These are phyloP conservation scores for Nannoperca obscura DNA, from an alignment of 2,797 vertebrate species.

Conservation along the genomic window DNA sequence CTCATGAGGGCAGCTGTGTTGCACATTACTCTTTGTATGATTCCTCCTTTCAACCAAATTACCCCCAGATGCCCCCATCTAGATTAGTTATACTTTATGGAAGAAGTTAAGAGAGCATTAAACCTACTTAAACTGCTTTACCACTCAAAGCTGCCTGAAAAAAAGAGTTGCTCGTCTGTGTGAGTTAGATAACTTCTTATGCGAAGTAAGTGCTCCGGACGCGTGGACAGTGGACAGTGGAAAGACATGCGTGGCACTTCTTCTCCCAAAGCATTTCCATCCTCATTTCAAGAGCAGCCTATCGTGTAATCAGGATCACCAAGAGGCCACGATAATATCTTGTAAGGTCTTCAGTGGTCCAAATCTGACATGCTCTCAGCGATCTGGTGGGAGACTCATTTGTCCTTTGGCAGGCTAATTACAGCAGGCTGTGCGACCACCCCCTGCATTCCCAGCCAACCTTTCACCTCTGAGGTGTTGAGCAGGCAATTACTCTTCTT, in stretches of 20 bases:
- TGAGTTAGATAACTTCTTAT: slow-evolving; percentile 17
- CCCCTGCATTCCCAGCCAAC: slow-evolving; percentile 74
- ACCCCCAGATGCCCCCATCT: slow-evolving; percentile 66
- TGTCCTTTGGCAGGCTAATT: slow-evolving; percentile 77
- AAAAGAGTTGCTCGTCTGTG: slow-evolving; percentile 41
- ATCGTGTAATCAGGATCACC: slow-evolving; percentile 39
- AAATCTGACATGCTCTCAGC: slow-evolving; percentile 46
- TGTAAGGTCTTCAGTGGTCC: slow-evolving; percentile 54
- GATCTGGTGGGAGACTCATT: slow-evolving; percentile 68
- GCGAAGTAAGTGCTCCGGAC: slow-evolving; percentile 28
- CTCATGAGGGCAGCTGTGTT: slow-evolving; percentile 63
- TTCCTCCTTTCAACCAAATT: slow-evolving; percentile 64
- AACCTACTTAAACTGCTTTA: slow-evolving; percentile 44
- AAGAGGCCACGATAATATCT: slow-evolving; percentile 50
- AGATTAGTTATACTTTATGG: slow-evolving; percentile 53
- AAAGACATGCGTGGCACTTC: not conserved
- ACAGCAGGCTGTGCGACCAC: slow-evolving; percentile 78
- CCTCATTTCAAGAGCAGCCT: slow-evolving; percentile 33
- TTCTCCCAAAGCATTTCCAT: slow-evolving; percentile 13
- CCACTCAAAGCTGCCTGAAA: slow-evolving; percentile 28
- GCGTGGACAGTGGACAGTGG: too few relatives aligned
- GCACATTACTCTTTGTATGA: slow-evolving; percentile 57
- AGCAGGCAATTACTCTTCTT: slow-evolving; percentile 84
- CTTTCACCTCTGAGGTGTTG: slow-evolving; percentile 85
- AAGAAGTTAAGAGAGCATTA: slow-evolving; percentile 37